Evolutionary conservation across 2,797 vertebrate species (phyloP), one percentile per base, ranked within the genome.

Genomic region (Muscicapa striata): DNA sequence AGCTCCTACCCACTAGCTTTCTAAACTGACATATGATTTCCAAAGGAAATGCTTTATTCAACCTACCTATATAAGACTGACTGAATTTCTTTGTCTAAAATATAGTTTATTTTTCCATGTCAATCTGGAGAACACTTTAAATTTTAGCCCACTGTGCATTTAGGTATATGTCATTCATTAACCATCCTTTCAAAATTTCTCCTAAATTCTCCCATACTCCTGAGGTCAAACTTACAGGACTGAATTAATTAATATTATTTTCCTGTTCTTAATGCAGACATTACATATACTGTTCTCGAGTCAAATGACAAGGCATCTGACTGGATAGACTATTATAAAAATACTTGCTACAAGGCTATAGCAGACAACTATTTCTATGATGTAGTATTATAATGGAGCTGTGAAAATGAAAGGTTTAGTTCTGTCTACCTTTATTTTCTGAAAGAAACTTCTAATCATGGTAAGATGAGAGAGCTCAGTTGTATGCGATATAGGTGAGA

Each of bases 231-330:
- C 30, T 84, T 40, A 26, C 6, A 61, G 30, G 15, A 45, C 11
- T 52, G 36, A 32, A 22, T 86, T 69, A 20, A 29, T 80, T 91
- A 41, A 8, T 67, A 46, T 58, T 63, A 30, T 46, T 75, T 91
- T 72, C 46, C 11, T 84, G 2, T 70, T 92, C 72, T 83, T 61
- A 77, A 81, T 52, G 43, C 54, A 64, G 55, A 20, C 58, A n/a
- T 93, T 91, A 36, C 58, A 62, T 88, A 51, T 14, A 26, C 88
- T 84, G 82, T 94, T 94, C 77, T 77, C 52, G 55, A 89, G 90
- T 95, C 94, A 95, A 95, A 85, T 94, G 21, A 67, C 80, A 81
- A 24, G 5, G 30, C 57, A 87, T 85, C 19, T 76, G n/a, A 70
- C 34, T 70, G 72, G 40, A 57, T 30, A 77, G 52, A 18, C 32